Base-by-base conservation (phyloP, 2,797 vertebrate genomes). In the Alcedo quadribrachys region DNA sequence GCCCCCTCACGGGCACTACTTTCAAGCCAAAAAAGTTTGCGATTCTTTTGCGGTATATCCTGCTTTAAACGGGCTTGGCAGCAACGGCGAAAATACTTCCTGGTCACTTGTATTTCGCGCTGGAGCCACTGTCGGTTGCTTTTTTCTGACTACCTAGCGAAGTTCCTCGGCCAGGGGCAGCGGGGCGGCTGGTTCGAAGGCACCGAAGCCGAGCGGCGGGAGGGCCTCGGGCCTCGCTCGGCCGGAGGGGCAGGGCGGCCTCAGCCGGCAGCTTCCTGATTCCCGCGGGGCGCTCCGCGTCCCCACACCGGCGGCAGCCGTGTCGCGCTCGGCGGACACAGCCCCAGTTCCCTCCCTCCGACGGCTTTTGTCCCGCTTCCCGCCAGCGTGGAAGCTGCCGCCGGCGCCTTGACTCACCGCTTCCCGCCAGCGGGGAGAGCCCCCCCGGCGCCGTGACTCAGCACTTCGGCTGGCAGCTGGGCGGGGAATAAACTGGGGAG, bases 321-420 rank as follows among this genome's bases (percentile, higher is more conserved):
- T 9, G n/a, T 13, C 8, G 32, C 35, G 4, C 20, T 22, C 4
- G 5, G 22, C 7, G 8, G 17, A 0, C 7, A 6, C 2, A 17
- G 3, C 12, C 16, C 17, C 20, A 3, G 0, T 4, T 8, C 24
- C 15, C 21, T 35, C 12, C 24, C 43, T 8, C 5, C 0, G 16
- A 0, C 1, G 3, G 48, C 2, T 8, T 25, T 2, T 1, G 9
- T 7, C 16, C 17, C 27, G 0, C 45, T 4, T 7, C 12, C 46
- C 0, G 51, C 17, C 7, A 2, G 13, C 1, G 19, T 15, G 12
- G 12, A 27, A 37, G 37, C 37, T 20, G 15, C 37, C 13, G 33
- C 48, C 48, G 28, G 9, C 8, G 11, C 1, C 6, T 19, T 83
- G 87, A 82, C 73, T 81, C 83, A 82, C n/a, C 71, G 3, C 9